Base-by-base conservation (phyloP, 37 sponge, comb jelly and placozoan species). In the Amphimedon queenslandica region DNA sequence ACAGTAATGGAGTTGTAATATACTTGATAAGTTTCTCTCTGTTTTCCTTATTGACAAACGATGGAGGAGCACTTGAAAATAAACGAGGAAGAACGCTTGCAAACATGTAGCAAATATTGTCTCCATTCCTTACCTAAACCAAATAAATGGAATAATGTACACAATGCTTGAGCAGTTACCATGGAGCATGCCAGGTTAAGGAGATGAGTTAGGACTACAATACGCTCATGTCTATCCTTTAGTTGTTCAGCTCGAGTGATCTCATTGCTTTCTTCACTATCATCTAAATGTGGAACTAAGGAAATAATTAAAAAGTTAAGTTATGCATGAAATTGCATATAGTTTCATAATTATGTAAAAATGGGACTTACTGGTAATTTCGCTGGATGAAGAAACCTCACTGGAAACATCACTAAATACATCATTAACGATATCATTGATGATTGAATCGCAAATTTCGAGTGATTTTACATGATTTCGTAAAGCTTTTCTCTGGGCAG, bases 31-130 rank as follows among this genome's bases (percentile, higher is more conserved):
- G 57, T 57, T 86, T 80, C 20, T 74, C 13, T 0, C 61, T 58
- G 57, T 75, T 74, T 42, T 32, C 42, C 57, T 13, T 30, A 30
- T 53, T 27, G 35, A 11, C 24, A 2, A 30, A 23, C 33, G 27
- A 60, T 70, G 51, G 20, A 1, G 55, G 69, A 47, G 72, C 24
- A 36, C 32, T 18, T 37, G 66, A 36, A 55, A 87, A 75, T 30
- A 92, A 69, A 34, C 79, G 83, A 20, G 92, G 92, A 3, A 92
- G 80, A 11, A 42, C 67, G 74, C 81, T 87, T 28, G 84, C 82
- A 79, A 36, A 92, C 64, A 92, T 21, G 67, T 66, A 92, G 0
- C 78, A 61, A 6, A 87, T 80, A 47, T 92, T 83, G 41, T 92
- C 92, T n/a, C 92, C 92, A 67, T 64, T 79, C 36, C 69, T 65